Percentiles rank a stretch among this genome's conserved stretches.
Conservation (phyloP, 92 coral and sea anemone genomes). For the Muricea muricata region DNA sequence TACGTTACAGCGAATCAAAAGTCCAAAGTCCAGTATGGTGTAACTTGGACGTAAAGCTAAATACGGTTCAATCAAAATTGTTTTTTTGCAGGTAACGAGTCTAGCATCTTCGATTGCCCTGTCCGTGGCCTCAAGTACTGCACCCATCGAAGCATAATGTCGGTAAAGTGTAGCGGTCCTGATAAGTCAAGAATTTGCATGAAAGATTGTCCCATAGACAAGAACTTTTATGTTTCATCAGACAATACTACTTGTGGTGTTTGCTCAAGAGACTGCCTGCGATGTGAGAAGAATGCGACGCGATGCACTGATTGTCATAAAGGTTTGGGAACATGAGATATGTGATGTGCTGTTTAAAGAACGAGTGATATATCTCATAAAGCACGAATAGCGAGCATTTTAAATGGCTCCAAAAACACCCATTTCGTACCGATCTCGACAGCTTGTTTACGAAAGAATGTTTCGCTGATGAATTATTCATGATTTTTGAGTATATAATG, state of each 20-base stretch:
- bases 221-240: neutral
- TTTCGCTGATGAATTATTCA: no score
- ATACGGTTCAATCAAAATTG: no score
- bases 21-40: no score
- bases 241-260: neutral
- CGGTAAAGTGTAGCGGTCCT: slow-evolving; percentile 28
- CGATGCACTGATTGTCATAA: neutral
- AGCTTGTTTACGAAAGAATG: no score
- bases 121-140: neutral
- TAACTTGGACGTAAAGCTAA: no score
- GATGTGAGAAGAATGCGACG: slow-evolving; percentile 8
- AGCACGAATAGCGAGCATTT: no score
- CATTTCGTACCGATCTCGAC: no score
- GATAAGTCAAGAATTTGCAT: neutral
- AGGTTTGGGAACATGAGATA: neutral
- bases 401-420: no score
- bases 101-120: neutral
- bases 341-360: no score
- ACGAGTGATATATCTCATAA: no score
- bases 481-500: no score
- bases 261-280: slow-evolving; percentile 1
- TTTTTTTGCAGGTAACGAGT: slow-evolving; percentile 27
- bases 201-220: neutral
- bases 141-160: neutral
- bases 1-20: no score